These are phyloP conservation scores for Perizoma affinitatum DNA, from an alignment of 2,888 invertebrate genomes.

Conservation along the genomic window DNA sequence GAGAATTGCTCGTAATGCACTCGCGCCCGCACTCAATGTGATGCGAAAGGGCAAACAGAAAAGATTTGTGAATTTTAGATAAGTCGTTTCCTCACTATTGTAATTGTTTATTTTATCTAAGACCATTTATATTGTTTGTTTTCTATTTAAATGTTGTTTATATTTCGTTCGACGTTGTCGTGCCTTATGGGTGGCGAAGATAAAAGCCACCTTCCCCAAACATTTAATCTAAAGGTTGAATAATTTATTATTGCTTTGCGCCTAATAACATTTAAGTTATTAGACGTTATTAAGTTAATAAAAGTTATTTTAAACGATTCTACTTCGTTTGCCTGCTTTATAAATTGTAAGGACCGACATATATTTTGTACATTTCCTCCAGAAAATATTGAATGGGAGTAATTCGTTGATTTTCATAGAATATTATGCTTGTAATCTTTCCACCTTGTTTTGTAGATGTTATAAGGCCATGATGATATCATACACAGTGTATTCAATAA, in stretches of 20 bases:
- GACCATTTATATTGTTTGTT: too few species aligned
- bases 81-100: too few species aligned
- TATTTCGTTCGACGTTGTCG: neutral
- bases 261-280: too few species aligned
- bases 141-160: neutral
- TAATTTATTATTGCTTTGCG: slow-evolving; percentile 37
- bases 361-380: slow-evolving; percentile 22
- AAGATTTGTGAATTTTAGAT: too few species aligned
- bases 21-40: too few species aligned
- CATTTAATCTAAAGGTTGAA: slow-evolving; percentile 37
- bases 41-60: too few species aligned
- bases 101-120: too few species aligned
- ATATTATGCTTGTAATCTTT: slow-evolving; percentile 16
- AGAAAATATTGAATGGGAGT: slow-evolving; percentile 29
- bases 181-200: neutral
- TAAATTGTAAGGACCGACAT: slow-evolving; percentile 19
- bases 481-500: too few species aligned
- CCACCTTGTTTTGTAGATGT: slow-evolving; percentile 5
- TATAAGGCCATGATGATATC: too few species aligned
- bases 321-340: slow-evolving; percentile 16
- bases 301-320: slow-evolving; percentile 25
- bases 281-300: too few species aligned
- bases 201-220: slow-evolving; percentile 24
- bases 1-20: too few species aligned
- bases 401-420: slow-evolving; percentile 7